A percentile compares a stretch with the other conserved stretches of the same genome.
Evolutionary conservation across 2,888 invertebrate species (phyloP).

Genomic region (Thymelicus lineola): DNA sequence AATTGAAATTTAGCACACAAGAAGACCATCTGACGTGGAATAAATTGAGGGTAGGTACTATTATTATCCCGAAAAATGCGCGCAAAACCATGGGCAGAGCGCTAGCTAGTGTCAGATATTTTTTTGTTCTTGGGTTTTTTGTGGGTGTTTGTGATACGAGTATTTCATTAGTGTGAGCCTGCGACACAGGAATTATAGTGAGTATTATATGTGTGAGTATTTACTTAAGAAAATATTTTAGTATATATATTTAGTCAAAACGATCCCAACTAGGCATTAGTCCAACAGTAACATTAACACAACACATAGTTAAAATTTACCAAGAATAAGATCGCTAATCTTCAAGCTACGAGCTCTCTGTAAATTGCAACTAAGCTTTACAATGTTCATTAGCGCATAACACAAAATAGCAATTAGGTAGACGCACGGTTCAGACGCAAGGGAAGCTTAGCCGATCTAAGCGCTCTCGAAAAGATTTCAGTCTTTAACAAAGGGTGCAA

Average conservation of each 20-base stretch:
- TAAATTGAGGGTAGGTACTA: too few relatives aligned
- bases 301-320: constrained; percentile 38
- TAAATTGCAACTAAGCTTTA: constrained; percentile 52
- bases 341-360: constrained; percentile 46
- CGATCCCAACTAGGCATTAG: not conserved
- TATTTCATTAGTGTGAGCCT: too few relatives aligned
- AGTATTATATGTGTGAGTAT: too few relatives aligned
- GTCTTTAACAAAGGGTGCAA: constrained; percentile 61
- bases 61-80: too few relatives aligned
- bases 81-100: too few relatives aligned
- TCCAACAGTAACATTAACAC: constrained; percentile 7
- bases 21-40: too few relatives aligned
- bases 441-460: constrained; percentile 60
- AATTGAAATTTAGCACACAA: too few relatives aligned
- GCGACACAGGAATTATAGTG: too few relatives aligned
- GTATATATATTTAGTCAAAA: not conserved
- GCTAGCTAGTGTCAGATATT: too few relatives aligned
- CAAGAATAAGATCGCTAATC: constrained; percentile 49
- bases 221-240: too few relatives aligned
- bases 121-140: too few relatives aligned
- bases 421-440: constrained; percentile 36
- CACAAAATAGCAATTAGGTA: constrained; percentile 70
- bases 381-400: constrained; percentile 63
- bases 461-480: constrained; percentile 64
- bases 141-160: too few relatives aligned